Evolutionary conservation across 2,113 vertebrate genomes (phyloP), one percentile per base, ranked within the genome.

Genomic region (Jacana jacana): DNA sequence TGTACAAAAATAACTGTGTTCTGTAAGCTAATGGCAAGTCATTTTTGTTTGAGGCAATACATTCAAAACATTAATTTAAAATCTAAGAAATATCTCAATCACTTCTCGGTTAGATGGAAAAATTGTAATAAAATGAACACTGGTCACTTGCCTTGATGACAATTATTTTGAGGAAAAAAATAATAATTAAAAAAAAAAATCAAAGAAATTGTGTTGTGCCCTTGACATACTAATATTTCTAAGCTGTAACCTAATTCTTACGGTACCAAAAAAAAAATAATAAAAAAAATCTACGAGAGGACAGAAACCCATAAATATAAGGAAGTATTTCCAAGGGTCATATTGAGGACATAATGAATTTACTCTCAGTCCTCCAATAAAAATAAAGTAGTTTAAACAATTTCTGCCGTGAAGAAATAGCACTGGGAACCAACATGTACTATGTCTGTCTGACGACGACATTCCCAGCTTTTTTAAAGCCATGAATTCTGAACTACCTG

Each of bases 321-420:
- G 91, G 77, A 93, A 85, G 58, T 97, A 92, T 96, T 97, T 97
- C 91, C 94, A 88, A 96, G 96, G 90, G 96, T 97, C 94, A 97
- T 57, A 77, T 58, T 88, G 87, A 97, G 95, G 91, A 94, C 91
- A 97, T 96, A 96, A 97, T 95, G 88, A 96, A 97, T 96, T 97
- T 96, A 94, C 65, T 97, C 77, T 97, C 94, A 86, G 86, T 88
- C 55, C 71, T 86, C 73, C 93, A 97, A 95, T 81, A 97, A 95
- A 96, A 97, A 97, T 58, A 95, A 96, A 96, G 97, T 81, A 94
- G 49, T 96, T 96, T 49, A 72, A 97, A 93, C 90, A 88, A 97
- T 88, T 95, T 83, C 85, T 96, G 76, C 40, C 31, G 25, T 60
- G 66, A 97, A 94, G 71, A 95, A 97, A 94, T 8, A 95, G 88